A percentile compares a stretch with the other conserved stretches of the same genome.
Conservation (phyloP, 2,113 vertebrate genomes). For the Xiphophorus couchianus region DNA sequence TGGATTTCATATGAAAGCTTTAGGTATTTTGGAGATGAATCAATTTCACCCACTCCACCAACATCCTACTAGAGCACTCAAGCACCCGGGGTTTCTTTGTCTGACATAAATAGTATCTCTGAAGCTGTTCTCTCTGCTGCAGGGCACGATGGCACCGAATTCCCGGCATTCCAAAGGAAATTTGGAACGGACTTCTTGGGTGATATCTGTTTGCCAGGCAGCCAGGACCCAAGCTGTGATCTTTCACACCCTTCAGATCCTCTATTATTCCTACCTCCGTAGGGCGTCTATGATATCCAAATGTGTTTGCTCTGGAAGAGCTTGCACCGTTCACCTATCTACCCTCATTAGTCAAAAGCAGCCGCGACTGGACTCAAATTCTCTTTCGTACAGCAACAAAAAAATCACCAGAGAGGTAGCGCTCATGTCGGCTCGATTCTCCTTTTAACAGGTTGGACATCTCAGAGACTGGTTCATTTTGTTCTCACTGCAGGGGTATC, state of each 20-base stretch:
- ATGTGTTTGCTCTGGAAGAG: slow-evolving; percentile 71
- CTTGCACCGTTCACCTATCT: slow-evolving; percentile 68
- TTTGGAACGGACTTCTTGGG: slow-evolving; percentile 46
- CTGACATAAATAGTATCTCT: slow-evolving; percentile 35
- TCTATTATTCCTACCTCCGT: slow-evolving; percentile 57
- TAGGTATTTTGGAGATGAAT: slow-evolving; percentile 56
- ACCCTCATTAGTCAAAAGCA: slow-evolving; percentile 71
- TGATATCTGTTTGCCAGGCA: slow-evolving; percentile 41
- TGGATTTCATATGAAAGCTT: slow-evolving; percentile 57
- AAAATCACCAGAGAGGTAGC: slow-evolving; percentile 45
- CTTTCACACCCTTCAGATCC: slow-evolving; percentile 52
- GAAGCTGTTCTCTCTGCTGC: slow-evolving; percentile 42
- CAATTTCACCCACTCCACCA: slow-evolving; percentile 58
- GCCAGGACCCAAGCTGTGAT: slow-evolving; percentile 36
- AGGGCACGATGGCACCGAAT: slow-evolving; percentile 38
- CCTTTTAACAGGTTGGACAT: slow-evolving; percentile 78
- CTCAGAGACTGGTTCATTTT: slow-evolving; percentile 76
- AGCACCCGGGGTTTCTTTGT: slow-evolving; percentile 39
- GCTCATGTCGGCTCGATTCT: slow-evolving; percentile 72
- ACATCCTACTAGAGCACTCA: slow-evolving; percentile 22
- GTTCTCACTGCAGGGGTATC: slow-evolving; percentile 76
- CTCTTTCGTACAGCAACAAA: slow-evolving; percentile 44
- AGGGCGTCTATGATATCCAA: slow-evolving; percentile 71
- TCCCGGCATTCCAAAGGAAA: slow-evolving; percentile 58
- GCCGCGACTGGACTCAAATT: slow-evolving; percentile 45